phyloP scores from a whole-genome alignment of 2,113 vertebrate species.

The Diglossa brunneiventris region DNA sequence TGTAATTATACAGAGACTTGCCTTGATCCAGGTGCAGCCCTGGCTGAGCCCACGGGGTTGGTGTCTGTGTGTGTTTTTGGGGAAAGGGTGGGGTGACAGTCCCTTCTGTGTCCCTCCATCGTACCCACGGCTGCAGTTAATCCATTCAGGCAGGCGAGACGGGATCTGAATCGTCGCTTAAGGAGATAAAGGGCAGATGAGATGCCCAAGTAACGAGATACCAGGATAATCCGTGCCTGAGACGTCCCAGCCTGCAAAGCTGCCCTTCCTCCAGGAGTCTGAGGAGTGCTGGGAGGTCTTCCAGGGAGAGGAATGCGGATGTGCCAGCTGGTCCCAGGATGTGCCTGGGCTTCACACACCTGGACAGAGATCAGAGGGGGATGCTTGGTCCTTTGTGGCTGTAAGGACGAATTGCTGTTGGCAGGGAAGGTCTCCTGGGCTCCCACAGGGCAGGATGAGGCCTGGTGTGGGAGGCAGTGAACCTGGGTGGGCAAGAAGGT shows the following conservation, averaged over 20 bases:
- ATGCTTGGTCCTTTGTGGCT: accelerated
- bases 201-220: not conserved
- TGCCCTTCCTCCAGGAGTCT: not conserved
- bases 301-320: accelerated
- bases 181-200: not conserved
- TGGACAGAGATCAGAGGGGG: accelerated
- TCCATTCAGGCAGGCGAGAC: not conserved
- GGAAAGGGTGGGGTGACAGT: not conserved
- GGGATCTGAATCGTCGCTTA: not conserved
- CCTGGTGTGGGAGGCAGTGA: accelerated
- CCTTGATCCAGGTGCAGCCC: not conserved
- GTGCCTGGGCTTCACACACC: not conserved
- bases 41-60: not conserved
- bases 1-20: not conserved
- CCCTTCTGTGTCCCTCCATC: not conserved
- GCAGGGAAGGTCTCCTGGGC: not conserved
- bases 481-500: not conserved
- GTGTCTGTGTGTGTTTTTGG: not conserved
- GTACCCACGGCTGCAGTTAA: not conserved
- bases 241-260: not conserved
- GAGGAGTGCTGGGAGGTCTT: not conserved
- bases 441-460: not conserved
- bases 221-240: not conserved
- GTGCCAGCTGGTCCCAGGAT: not conserved
- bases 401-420: accelerated